These are phyloP conservation scores for Drosophila watanabei DNA, from an alignment of 1,140 invertebrate genomes.

Conservation along the genomic window DNA sequence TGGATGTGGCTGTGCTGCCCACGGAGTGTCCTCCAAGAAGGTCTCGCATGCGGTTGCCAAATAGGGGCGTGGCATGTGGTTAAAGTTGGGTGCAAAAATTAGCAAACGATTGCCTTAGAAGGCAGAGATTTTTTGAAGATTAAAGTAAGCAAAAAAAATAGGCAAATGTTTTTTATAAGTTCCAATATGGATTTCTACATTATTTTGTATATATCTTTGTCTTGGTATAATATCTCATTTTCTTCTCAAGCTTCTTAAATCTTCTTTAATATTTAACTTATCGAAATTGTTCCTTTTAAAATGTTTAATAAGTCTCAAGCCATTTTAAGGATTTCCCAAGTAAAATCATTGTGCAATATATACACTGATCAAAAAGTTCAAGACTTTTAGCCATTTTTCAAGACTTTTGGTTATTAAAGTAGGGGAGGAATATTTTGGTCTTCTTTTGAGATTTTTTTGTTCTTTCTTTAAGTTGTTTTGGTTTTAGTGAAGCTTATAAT, in stretches of 20 bases:
- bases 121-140: background rate
- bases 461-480: no score
- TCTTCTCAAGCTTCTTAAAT: no score
- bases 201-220: background rate
- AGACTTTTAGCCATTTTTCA: no score
- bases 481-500: no score
- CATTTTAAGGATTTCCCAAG: background rate
- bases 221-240: background rate
- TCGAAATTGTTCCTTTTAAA: background rate
- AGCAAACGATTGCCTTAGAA: background rate
- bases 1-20: background rate
- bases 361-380: no score
- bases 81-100: background rate
- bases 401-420: no score
- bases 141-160: background rate
- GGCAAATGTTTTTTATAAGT: no score
- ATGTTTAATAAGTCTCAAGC: background rate
- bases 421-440: no score
- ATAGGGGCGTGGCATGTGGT: conserved; percentile 43
- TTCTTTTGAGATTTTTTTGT: no score
- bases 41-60: conserved; percentile 41
- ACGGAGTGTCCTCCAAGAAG: conserved; percentile 12
- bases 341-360: background rate
- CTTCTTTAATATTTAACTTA: background rate
- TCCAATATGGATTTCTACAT: background rate